These are phyloP conservation scores for Geotrupes spiniger DNA, from an alignment of 2,888 invertebrate species.

Conservation along the genomic window DNA sequence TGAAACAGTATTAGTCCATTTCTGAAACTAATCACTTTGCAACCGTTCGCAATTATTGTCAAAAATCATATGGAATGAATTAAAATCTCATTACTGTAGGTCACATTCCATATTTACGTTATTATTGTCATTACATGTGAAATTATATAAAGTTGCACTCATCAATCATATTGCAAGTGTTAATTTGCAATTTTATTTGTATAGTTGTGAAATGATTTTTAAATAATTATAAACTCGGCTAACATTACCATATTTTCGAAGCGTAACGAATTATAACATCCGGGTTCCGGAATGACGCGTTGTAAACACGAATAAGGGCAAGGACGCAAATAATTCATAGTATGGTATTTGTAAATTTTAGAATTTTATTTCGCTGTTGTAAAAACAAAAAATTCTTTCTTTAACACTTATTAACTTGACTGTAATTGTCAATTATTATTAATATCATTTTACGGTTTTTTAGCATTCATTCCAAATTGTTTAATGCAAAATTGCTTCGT, in stretches of 20 bases:
- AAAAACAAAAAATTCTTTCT: slow-evolving; percentile 1
- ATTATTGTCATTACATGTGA: background rate
- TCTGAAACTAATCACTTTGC: no score
- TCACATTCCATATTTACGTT: slow-evolving; percentile 4
- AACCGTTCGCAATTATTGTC: no score
- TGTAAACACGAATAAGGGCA: slow-evolving; percentile 28
- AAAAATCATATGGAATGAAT: background rate
- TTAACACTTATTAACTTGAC: no score
- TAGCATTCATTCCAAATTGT: no score
- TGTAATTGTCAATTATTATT: no score
- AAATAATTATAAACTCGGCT: slow-evolving; percentile 14
- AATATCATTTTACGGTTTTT: no score
- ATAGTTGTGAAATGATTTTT: slow-evolving; percentile 2
- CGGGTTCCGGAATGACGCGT: slow-evolving; percentile 34
- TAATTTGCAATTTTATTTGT: slow-evolving; percentile 1
- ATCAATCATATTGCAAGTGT: slow-evolving; percentile 12
- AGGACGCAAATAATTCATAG: slow-evolving; percentile 21
- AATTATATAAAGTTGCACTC: slow-evolving; percentile 3
- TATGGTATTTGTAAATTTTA: slow-evolving; percentile 15
- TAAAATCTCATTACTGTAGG: slow-evolving; percentile 4
- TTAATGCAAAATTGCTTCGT: no score
- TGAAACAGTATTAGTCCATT: no score
- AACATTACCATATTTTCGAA: slow-evolving; percentile 28
- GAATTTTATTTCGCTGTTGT: slow-evolving; percentile 7
- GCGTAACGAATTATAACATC: slow-evolving; percentile 38